phyloP scores from a whole-genome alignment of 1,140 invertebrate genomes.

The Cherax quadricarinatus region DNA sequence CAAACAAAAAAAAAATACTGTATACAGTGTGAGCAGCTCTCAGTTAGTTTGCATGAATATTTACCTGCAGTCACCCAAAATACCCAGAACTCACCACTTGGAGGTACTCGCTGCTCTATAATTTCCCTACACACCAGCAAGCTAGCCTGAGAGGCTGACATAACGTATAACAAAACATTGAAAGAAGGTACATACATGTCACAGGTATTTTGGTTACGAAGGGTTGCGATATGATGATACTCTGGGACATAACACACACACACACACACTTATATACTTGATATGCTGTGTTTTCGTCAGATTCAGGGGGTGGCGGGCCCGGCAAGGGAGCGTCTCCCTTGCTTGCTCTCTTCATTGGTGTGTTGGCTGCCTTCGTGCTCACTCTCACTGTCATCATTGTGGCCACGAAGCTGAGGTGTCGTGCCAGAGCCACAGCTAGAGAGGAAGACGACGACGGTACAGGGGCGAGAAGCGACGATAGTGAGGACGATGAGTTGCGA shows the following conservation, averaged over 20 bases:
- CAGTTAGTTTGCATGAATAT: too few relatives aligned
- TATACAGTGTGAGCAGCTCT: too few relatives aligned
- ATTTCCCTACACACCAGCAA: too few relatives aligned
- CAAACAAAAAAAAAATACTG: too few relatives aligned
- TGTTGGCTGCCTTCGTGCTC: constrained; percentile 40
- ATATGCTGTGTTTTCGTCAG: background rate
- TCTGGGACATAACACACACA: background rate
- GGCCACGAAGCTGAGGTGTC: constrained; percentile 39
- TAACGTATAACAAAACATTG: too few relatives aligned
- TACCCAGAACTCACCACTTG: too few relatives aligned
- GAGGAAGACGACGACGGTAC: background rate
- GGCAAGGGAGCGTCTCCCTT: constrained; percentile 30
- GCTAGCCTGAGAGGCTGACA: too few relatives aligned
- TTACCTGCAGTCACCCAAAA: too few relatives aligned
- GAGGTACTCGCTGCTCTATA: too few relatives aligned
- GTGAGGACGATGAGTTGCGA: constrained; percentile 2
- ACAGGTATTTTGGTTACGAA: too few relatives aligned
- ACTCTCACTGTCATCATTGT: constrained; percentile 53
- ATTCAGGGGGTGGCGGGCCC: constrained; percentile 26
- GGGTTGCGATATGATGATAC: too few relatives aligned
- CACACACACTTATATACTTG: background rate
- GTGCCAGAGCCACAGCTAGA: constrained; percentile 14
- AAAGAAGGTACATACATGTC: too few relatives aligned
- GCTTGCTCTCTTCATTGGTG: constrained; percentile 37
- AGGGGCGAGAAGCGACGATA: constrained; percentile 12